These are phyloP conservation scores for Pachyseris speciosa DNA, from an alignment of 64 coral and sea anemone species.

Conservation along the genomic window DNA sequence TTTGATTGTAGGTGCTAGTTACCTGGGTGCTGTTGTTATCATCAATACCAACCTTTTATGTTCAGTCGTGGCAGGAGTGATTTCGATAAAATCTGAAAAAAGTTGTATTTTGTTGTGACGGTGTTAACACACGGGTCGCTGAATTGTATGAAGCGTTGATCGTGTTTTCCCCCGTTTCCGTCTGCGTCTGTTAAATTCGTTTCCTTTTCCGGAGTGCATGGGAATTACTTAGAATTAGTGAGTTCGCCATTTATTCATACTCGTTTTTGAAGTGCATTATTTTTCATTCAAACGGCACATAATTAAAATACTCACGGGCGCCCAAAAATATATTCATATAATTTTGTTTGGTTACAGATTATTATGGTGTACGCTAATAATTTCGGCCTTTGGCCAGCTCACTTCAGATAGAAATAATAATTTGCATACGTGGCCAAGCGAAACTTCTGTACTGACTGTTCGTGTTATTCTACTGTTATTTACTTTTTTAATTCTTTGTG, in stretches of 20 bases:
- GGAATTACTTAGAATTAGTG: too few relatives aligned
- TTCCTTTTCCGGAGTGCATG: too few relatives aligned
- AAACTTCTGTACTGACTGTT: not conserved
- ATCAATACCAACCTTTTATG: not conserved
- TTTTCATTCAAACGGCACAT: not conserved
- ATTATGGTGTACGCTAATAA: not conserved
- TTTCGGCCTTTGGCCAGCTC: not conserved
- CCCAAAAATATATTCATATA: not conserved
- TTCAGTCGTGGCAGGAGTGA: not conserved
- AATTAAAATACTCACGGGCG: not conserved
- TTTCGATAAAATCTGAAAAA: too few relatives aligned
- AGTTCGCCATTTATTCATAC: too few relatives aligned
- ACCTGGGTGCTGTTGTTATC: too few relatives aligned
- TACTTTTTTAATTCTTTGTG: not conserved
- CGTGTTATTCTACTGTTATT: not conserved
- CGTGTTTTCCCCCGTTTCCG: too few relatives aligned
- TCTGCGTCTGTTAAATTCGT: too few relatives aligned
- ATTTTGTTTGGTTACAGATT: not conserved
- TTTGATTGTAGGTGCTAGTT: too few relatives aligned
- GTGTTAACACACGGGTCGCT: not conserved
- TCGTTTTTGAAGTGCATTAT: too few relatives aligned
- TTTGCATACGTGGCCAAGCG: not conserved
- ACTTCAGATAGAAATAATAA: not conserved
- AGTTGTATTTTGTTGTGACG: not conserved
- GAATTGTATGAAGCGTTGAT: not conserved